Conservation (phyloP, 2,113 vertebrate species). For the Panthera leo region DNA sequence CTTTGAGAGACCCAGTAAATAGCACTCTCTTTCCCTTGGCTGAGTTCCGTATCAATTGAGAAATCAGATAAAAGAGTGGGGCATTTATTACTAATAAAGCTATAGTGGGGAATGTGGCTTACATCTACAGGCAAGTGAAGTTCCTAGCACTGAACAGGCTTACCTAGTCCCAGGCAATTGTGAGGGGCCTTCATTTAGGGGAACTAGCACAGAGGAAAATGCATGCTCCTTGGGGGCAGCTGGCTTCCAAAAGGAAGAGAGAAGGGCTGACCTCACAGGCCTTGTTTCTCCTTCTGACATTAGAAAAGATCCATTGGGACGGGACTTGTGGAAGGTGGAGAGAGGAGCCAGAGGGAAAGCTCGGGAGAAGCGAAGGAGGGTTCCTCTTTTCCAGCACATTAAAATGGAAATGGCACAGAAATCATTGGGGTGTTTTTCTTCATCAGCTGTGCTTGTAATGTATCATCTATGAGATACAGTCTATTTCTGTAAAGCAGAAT, state of each 20-base stretch:
- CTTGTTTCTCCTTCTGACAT: not conserved
- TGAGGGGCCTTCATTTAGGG: not conserved
- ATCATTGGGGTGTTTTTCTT: not conserved
- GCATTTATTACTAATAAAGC: not conserved
- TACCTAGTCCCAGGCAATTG: not conserved
- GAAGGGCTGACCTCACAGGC: not conserved
- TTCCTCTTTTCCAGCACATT: not conserved
- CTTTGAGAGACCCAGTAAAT: not conserved
- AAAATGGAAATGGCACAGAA: not conserved
- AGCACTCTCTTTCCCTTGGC: not conserved
- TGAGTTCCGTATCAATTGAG: not conserved
- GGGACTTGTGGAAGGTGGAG: not conserved
- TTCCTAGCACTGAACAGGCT: not conserved
- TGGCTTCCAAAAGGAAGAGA: not conserved
- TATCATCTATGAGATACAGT: not conserved
- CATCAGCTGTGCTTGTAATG: not conserved
- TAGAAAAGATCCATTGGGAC: too few species aligned
- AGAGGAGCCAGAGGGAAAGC: not conserved
- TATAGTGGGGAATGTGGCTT: not conserved
- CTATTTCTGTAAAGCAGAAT: not conserved
- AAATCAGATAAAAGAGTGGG: not conserved
- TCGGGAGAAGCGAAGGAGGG: not conserved
- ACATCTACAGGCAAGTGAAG: not conserved
- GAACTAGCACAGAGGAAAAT: not conserved
- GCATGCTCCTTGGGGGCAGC: not conserved